Percentiles rank a stretch among this genome's conserved stretches.
Evolutionary conservation across 1,140 invertebrate genomes (phyloP).

Genomic region (Cydia strobilella): DNA sequence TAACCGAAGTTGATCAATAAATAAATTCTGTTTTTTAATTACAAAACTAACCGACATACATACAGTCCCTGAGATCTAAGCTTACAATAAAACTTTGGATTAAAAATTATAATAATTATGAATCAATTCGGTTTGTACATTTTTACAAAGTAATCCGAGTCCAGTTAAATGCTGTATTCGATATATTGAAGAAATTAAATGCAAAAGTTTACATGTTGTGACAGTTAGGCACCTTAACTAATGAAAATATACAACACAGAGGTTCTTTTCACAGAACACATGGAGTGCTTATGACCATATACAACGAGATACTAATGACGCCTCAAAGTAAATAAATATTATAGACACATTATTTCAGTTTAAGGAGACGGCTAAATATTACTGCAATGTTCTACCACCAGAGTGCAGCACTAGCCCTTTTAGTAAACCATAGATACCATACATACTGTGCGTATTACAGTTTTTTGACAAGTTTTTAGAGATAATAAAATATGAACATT

Average conservation of each 20-base stretch:
- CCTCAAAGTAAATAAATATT: too few species aligned
- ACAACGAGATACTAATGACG: too few species aligned
- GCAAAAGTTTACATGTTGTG: slow-evolving; percentile 56
- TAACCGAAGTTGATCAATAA: slow-evolving; percentile 69
- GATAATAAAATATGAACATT: too few species aligned
- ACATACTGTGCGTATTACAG: too few species aligned
- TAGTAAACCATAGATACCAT: too few species aligned
- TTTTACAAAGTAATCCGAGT: slow-evolving; percentile 69
- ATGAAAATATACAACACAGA: slow-evolving; percentile 55
- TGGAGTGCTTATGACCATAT: not conserved
- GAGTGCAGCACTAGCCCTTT: too few species aligned
- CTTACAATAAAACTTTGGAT: slow-evolving; percentile 79
- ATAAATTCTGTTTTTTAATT: slow-evolving; percentile 74
- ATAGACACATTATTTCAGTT: too few species aligned
- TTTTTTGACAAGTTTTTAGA: too few species aligned
- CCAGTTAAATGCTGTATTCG: slow-evolving; percentile 58
- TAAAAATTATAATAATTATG: slow-evolving; percentile 74
- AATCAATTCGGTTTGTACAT: slow-evolving; percentile 72
- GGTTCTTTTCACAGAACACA: not conserved
- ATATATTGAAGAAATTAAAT: slow-evolving; percentile 59
- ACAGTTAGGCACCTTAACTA: slow-evolving; percentile 61
- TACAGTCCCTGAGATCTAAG: slow-evolving; percentile 73
- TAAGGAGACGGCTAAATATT: too few species aligned
- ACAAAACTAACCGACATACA: slow-evolving; percentile 65
- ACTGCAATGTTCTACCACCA: too few species aligned